Conservation (phyloP, 1,140 invertebrate genomes). For the Bacillus rossius region DNA sequence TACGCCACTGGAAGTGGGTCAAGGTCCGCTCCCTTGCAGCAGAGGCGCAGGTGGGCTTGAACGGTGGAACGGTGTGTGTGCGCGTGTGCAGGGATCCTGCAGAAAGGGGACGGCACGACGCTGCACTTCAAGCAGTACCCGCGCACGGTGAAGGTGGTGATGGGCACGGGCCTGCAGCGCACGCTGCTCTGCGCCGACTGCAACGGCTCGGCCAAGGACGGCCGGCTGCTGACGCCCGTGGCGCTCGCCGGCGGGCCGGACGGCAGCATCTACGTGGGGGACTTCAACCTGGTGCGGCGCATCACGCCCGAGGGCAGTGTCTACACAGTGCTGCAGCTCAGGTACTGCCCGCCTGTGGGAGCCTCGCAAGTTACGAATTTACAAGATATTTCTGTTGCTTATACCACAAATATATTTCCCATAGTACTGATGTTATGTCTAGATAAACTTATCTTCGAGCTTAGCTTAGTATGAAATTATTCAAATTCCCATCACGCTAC, state of each 20-base stretch:
- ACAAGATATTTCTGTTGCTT: too few relatives aligned
- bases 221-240: slow-evolving; percentile 83
- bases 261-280: slow-evolving; percentile 94
- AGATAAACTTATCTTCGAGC: too few relatives aligned
- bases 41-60: too few relatives aligned
- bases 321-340: slow-evolving; percentile 87
- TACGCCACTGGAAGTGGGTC: too few relatives aligned
- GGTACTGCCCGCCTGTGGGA: too few relatives aligned
- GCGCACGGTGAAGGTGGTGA: slow-evolving; percentile 81
- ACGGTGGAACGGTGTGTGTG: too few relatives aligned
- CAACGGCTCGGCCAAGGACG: slow-evolving; percentile 80
- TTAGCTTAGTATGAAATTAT: too few relatives aligned
- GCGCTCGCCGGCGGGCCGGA: slow-evolving; percentile 91
- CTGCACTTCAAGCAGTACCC: slow-evolving; percentile 92
- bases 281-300: slow-evolving; percentile 92
- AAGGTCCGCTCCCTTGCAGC: too few relatives aligned
- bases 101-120: slow-evolving; percentile 93
- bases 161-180: slow-evolving; percentile 89
- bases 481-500: too few relatives aligned
- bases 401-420: too few relatives aligned
- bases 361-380: too few relatives aligned
- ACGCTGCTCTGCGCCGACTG: slow-evolving; percentile 68
- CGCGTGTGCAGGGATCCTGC: slow-evolving; percentile 61
- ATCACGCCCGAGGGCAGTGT: slow-evolving; percentile 89
- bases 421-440: too few relatives aligned